phyloP scores from a whole-genome alignment of 2,888 invertebrate species.

The Napeogenes sylphis region DNA sequence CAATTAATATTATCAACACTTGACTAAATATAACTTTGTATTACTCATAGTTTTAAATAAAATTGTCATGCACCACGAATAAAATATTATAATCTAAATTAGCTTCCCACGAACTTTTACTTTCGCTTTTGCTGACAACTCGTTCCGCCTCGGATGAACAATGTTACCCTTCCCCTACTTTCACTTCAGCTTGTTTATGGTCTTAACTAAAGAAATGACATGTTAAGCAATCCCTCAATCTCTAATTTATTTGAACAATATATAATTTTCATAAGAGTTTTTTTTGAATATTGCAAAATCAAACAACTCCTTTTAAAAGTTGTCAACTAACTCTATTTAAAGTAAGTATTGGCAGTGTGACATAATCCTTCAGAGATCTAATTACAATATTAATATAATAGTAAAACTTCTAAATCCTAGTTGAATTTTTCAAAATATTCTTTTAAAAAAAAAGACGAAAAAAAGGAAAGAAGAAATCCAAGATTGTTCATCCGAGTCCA shows the following conservation, averaged over 20 bases:
- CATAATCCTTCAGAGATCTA: no score
- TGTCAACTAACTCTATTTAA: no score
- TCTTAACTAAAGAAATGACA: background rate
- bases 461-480: background rate
- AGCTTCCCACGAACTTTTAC: conserved; percentile 38
- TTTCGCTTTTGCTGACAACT: conserved; percentile 50
- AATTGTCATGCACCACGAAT: background rate
- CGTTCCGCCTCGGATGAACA: conserved; percentile 42
- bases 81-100: conserved; percentile 8
- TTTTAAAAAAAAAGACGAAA: no score
- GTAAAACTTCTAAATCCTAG: no score
- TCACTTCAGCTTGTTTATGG: conserved; percentile 3
- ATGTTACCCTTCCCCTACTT: conserved; percentile 27
- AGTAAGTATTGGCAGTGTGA: no score
- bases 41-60: background rate
- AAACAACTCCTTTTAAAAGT: no score
- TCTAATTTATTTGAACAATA: no score
- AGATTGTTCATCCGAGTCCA: conserved; percentile 38
- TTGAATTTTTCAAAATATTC: no score
- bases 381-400: no score
- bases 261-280: no score
- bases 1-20: conserved; percentile 4
- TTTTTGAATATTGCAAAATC: no score
- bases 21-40: conserved; percentile 9
- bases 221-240: no score